phyloP scores from a whole-genome alignment of 2,888 invertebrate genomes.

The Pyrgus malvae region DNA sequence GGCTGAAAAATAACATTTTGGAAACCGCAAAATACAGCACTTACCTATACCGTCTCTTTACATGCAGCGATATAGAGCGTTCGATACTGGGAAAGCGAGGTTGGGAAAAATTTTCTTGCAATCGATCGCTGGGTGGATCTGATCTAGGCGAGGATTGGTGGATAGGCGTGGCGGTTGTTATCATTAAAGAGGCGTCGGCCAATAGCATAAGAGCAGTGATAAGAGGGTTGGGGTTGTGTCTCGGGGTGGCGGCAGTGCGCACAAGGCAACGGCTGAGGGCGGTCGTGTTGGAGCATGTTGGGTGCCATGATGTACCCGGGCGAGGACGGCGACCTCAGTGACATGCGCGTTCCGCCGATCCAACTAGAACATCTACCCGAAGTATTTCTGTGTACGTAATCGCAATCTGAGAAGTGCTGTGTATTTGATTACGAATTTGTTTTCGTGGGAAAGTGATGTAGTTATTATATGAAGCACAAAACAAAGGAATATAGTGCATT shows the following conservation, averaged over 20 bases:
- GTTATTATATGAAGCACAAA: too few species aligned
- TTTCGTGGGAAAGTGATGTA: too few species aligned
- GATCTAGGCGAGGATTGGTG: conserved; percentile 59
- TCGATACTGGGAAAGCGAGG: conserved; percentile 51
- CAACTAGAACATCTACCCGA: conserved; percentile 88
- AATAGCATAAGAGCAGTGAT: conserved; percentile 61
- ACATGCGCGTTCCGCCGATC: conserved; percentile 87
- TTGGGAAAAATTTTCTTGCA: conserved; percentile 44
- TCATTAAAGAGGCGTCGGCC: conserved; percentile 58
- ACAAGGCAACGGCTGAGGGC: conserved; percentile 59
- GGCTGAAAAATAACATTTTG: conserved; percentile 7
- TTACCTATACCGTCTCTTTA: conserved; percentile 6
- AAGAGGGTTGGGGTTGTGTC: conserved; percentile 74
- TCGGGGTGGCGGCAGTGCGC: conserved; percentile 70
- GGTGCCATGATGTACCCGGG: conserved; percentile 79
- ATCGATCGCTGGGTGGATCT: conserved; percentile 76
- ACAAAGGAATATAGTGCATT: too few species aligned
- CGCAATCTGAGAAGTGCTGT: conserved; percentile 36
- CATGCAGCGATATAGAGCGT: conserved; percentile 60
- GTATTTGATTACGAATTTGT: conserved; percentile 6
- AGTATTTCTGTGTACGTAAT: conserved; percentile 86
- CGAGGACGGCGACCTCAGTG: conserved; percentile 67
- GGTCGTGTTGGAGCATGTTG: conserved; percentile 65
- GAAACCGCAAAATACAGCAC: conserved; percentile 5
- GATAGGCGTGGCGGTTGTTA: conserved; percentile 75